Conservation (phyloP, 2,113 vertebrate genomes). For the Callorhinus ursinus region DNA sequence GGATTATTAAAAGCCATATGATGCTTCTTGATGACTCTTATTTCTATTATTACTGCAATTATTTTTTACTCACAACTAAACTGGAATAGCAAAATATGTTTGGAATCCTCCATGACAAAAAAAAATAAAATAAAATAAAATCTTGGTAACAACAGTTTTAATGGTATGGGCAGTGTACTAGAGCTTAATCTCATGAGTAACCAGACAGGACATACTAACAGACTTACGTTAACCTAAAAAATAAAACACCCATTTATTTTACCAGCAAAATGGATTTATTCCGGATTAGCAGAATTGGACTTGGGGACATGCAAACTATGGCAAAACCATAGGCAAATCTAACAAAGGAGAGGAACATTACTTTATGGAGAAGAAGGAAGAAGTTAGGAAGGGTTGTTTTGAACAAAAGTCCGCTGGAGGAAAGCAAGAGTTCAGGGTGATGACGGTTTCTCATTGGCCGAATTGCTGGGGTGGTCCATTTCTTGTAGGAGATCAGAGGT, state of each 20-base stretch:
- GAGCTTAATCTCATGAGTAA: background rate
- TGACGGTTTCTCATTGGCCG: background rate
- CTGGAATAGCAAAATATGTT: background rate
- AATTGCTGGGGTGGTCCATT: background rate
- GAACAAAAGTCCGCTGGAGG: background rate
- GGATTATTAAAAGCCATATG: conserved; percentile 40
- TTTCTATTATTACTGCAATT: conserved; percentile 72
- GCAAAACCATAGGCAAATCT: background rate
- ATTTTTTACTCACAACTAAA: conserved; percentile 45
- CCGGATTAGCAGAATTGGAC: background rate
- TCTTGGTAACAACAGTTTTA: background rate
- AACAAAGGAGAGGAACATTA: background rate
- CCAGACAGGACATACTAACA: background rate
- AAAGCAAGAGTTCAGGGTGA: background rate
- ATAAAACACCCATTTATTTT: background rate
- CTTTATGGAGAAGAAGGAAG: background rate
- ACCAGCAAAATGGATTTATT: background rate
- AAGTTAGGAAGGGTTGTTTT: background rate
- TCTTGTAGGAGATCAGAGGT: background rate
- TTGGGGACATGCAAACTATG: background rate
- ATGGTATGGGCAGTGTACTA: background rate
- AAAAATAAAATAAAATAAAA: background rate
- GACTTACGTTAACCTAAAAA: background rate
- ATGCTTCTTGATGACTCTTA: conserved; percentile 34
- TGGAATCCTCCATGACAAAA: background rate